A percentile compares a stretch with the other conserved stretches of the same genome.
phyloP scores from a whole-genome alignment of 2,113 vertebrate genomes.

The Clarias batrachus region DNA sequence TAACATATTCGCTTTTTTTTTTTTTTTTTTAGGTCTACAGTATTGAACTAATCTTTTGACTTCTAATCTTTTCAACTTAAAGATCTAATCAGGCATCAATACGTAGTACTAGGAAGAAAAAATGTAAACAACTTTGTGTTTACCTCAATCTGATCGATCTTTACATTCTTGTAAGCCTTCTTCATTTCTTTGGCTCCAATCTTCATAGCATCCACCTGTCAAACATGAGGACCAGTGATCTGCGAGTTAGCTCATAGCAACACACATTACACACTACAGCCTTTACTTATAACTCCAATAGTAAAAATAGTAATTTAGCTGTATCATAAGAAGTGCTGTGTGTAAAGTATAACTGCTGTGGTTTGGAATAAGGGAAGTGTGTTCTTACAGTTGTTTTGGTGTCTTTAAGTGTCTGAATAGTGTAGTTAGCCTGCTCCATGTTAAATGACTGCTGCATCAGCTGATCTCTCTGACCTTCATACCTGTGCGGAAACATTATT shows the following conservation, averaged over 20 bases:
- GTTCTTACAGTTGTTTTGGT: conserved; percentile 93
- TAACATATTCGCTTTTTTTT: too few relatives aligned
- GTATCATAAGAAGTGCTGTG: not conserved
- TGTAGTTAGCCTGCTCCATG: conserved; percentile 99
- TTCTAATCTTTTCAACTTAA: not conserved
- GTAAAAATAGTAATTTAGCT: not conserved
- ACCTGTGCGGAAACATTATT: conserved; percentile 74
- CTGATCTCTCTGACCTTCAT: conserved; percentile 92
- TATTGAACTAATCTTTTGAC: too few relatives aligned
- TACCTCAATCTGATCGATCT: conserved; percentile 97
- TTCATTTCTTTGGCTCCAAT: conserved; percentile 97
- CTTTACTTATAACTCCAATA: not conserved
- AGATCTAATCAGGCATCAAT: not conserved
- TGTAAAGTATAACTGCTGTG: not conserved
- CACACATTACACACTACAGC: not conserved
- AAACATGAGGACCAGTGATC: not conserved
- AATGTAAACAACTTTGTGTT: not conserved
- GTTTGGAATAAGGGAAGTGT: not conserved
- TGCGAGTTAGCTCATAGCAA: not conserved
- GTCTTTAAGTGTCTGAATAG: conserved; percentile 94
- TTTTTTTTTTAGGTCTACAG: too few relatives aligned
- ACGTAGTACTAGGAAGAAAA: not conserved
- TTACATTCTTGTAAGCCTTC: conserved; percentile 94
- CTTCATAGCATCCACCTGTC: conserved; percentile 97
- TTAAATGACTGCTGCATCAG: conserved; percentile 97